These are phyloP conservation scores for Monopis laevigella DNA, from an alignment of 2,888 invertebrate genomes.

Conservation along the genomic window DNA sequence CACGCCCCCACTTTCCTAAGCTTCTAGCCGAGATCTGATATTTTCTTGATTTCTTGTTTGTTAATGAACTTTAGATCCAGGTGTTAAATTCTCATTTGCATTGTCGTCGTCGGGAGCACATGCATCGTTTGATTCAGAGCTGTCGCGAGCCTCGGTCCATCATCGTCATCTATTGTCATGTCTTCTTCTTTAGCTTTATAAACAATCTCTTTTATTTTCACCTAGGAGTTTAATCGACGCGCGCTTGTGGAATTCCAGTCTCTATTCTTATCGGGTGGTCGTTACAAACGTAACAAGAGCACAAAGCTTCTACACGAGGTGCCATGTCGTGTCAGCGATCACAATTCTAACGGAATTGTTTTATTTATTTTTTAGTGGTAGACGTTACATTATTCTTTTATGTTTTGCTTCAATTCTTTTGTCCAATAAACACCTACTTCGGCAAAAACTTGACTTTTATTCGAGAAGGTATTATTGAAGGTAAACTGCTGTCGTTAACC, in stretches of 20 bases:
- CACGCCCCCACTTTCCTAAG: conserved; percentile 64
- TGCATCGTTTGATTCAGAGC: conserved; percentile 25
- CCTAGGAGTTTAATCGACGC: conserved; percentile 61
- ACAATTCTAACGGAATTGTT: background rate
- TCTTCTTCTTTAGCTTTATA: conserved; percentile 61
- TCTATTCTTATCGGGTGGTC: conserved; percentile 63
- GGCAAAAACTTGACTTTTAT: too few species aligned
- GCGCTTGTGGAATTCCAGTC: conserved; percentile 55
- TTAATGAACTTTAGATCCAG: conserved; percentile 60
- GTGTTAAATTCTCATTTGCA: conserved; percentile 53
- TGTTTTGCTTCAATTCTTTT: too few species aligned
- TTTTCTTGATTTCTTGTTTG: conserved; percentile 38
- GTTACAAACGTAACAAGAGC: conserved; percentile 40
- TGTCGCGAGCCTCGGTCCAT: conserved; percentile 44
- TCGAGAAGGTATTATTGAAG: too few species aligned
- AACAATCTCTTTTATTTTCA: conserved; percentile 66
- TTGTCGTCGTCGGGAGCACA: conserved; percentile 25
- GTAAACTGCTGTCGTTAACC: conserved; percentile 5
- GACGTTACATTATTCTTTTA: too few species aligned
- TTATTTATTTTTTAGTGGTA: too few species aligned
- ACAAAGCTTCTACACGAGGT: conserved; percentile 31
- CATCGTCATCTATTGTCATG: conserved; percentile 62
- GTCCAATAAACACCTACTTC: too few species aligned
- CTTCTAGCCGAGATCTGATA: conserved; percentile 60
- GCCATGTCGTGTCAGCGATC: conserved; percentile 31